phyloP scores from a whole-genome alignment of 2,113 vertebrate genomes.

The Brevimyrus niger region DNA sequence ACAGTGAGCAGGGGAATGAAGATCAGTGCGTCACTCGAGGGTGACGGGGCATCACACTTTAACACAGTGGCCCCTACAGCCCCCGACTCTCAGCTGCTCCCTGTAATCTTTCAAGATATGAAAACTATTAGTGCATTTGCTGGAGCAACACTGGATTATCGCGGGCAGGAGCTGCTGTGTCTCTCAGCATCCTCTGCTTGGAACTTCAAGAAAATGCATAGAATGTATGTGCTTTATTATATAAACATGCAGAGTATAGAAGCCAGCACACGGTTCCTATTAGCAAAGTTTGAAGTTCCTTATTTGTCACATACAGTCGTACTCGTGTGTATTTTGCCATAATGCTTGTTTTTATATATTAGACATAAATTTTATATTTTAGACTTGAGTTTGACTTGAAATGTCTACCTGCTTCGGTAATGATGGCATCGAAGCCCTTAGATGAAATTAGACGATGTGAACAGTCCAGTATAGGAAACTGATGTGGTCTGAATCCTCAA shows the following conservation, averaged over 20 bases:
- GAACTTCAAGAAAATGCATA: slow-evolving; percentile 25
- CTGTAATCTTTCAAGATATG: slow-evolving; percentile 41
- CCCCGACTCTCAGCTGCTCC: slow-evolving; percentile 24
- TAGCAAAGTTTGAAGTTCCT: background rate
- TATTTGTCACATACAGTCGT: background rate
- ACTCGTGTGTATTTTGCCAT: background rate
- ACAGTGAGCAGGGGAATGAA: slow-evolving; percentile 59
- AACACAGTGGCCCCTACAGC: slow-evolving; percentile 39
- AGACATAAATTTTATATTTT: background rate
- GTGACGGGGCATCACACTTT: slow-evolving; percentile 39
- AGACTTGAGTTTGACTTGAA: background rate
- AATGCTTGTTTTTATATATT: background rate
- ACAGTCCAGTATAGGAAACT: slow-evolving; percentile 63
- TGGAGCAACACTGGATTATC: slow-evolving; percentile 35
- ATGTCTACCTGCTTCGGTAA: slow-evolving; percentile 55
- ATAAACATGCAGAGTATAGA: background rate
- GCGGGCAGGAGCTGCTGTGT: slow-evolving; percentile 21
- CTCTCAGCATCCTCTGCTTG: slow-evolving; percentile 5
- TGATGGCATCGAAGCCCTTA: slow-evolving; percentile 55
- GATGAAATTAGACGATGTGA: slow-evolving; percentile 72
- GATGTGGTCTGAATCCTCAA: slow-evolving; percentile 39
- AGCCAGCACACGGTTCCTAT: background rate
- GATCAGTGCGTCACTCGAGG: slow-evolving; percentile 45
- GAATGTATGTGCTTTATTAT: slow-evolving; percentile 11
- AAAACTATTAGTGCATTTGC: slow-evolving; percentile 36